Evolutionary conservation across 1,140 invertebrate genomes (phyloP).

Genomic region (Brachionus manjavacas): DNA sequence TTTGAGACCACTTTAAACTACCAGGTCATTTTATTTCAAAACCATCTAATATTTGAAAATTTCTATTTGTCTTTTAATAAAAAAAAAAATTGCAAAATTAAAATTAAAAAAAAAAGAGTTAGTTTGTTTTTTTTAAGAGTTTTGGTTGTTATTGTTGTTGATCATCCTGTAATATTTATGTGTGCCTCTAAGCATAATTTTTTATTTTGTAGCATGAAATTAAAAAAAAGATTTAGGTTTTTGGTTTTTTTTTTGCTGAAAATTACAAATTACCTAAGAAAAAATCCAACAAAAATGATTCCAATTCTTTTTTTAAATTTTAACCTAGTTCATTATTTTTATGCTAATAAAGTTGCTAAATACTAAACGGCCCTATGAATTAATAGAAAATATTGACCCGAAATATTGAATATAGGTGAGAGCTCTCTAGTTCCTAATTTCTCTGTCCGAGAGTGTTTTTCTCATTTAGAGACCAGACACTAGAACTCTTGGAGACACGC

Average conservation of each 20-base stretch:
- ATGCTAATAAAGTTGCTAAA: conserved; percentile 14
- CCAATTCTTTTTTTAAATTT: neutral
- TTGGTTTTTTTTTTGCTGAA: conserved; percentile 1
- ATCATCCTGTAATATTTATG: conserved; percentile 28
- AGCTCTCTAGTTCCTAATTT: neutral
- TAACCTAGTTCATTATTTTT: conserved; percentile 24
- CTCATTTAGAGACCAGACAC: neutral
- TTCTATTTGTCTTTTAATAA: neutral
- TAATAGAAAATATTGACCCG: neutral
- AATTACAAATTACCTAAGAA: conserved; percentile 18
- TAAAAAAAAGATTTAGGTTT: neutral
- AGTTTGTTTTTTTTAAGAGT: neutral
- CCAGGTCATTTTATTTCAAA: neutral
- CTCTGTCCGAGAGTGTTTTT: neutral
- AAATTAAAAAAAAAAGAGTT: neutral
- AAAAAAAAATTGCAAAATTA: neutral
- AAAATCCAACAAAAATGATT: neutral
- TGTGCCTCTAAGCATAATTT: neutral
- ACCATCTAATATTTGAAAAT: neutral
- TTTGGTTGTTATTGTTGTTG: neutral
- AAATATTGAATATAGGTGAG: neutral
- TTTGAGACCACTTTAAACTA: conserved; percentile 31
- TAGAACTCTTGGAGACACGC: neutral
- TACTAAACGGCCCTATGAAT: neutral
- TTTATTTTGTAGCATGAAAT: neutral